Conservation (phyloP, 2,113 vertebrate genomes). For the Pteronura brasiliensis region DNA sequence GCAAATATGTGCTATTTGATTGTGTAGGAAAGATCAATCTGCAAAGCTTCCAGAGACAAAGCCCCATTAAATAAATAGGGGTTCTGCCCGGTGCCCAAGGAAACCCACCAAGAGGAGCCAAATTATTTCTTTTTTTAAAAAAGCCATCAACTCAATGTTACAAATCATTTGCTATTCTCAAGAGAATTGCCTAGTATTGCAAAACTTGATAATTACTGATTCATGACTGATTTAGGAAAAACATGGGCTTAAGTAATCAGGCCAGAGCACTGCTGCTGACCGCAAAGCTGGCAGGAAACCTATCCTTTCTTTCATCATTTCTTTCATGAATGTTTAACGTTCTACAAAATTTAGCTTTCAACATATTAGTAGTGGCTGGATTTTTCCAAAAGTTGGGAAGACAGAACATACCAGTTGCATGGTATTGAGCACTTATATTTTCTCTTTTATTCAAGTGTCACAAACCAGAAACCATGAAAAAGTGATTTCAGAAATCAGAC, state of each 20-base stretch:
- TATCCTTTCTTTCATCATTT: constrained; percentile 73
- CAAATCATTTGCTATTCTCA: constrained; percentile 83
- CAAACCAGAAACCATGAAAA: not conserved
- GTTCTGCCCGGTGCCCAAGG: constrained; percentile 57
- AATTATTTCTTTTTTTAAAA: constrained; percentile 61
- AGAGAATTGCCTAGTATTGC: constrained; percentile 83
- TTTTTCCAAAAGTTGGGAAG: constrained; percentile 73
- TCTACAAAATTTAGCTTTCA: constrained; percentile 78
- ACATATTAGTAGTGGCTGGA: constrained; percentile 66
- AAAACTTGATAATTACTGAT: constrained; percentile 88
- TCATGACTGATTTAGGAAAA: constrained; percentile 88
- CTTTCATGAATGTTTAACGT: constrained; percentile 81
- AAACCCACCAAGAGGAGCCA: constrained; percentile 53
- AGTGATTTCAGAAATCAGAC: constrained; percentile 37
- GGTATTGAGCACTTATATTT: constrained; percentile 42
- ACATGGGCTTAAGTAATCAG: constrained; percentile 86
- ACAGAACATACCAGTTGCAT: constrained; percentile 54
- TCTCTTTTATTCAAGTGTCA: constrained; percentile 15
- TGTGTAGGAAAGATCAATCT: constrained; percentile 38
- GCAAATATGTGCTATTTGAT: constrained; percentile 39
- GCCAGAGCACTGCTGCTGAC: constrained; percentile 82
- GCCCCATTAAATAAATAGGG: constrained; percentile 19
- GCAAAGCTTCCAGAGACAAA: constrained; percentile 67
- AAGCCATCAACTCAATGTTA: constrained; percentile 81
- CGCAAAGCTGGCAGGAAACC: constrained; percentile 78